Conservation (phyloP, 2,113 vertebrate genomes). For the Nannospalax galili region DNA sequence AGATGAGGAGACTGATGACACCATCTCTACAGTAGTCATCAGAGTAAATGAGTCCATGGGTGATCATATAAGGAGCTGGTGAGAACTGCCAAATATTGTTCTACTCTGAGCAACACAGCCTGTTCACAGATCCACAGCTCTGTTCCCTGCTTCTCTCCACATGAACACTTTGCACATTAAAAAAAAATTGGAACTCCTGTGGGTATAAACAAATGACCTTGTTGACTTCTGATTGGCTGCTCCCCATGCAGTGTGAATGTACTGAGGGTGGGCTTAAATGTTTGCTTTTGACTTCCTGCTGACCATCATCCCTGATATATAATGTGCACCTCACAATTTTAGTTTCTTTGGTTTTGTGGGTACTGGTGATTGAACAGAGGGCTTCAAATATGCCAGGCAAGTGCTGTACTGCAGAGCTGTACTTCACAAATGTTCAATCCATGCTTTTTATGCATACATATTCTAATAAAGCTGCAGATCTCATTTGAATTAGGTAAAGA, state of each 20-base stretch:
- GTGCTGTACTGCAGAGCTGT: neutral
- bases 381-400: neutral
- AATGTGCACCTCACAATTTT: neutral
- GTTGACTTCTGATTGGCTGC: neutral
- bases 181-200: neutral
- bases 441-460: neutral
- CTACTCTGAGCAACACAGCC: neutral
- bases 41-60: neutral
- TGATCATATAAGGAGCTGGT: neutral
- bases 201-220: neutral
- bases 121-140: neutral
- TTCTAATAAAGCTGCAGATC: constrained; percentile 16
- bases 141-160: neutral
- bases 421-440: neutral
- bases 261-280: neutral
- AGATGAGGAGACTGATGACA: neutral
- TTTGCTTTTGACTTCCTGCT: neutral
- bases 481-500: constrained; percentile 20
- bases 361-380: neutral
- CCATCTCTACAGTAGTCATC: neutral
- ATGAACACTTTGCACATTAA: neutral
- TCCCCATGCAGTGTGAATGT: neutral
- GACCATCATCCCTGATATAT: neutral
- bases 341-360: neutral
- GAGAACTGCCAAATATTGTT: neutral